Base-by-base conservation (phyloP, 2,888 invertebrate species). In the Habroteleia sp. region DNA sequence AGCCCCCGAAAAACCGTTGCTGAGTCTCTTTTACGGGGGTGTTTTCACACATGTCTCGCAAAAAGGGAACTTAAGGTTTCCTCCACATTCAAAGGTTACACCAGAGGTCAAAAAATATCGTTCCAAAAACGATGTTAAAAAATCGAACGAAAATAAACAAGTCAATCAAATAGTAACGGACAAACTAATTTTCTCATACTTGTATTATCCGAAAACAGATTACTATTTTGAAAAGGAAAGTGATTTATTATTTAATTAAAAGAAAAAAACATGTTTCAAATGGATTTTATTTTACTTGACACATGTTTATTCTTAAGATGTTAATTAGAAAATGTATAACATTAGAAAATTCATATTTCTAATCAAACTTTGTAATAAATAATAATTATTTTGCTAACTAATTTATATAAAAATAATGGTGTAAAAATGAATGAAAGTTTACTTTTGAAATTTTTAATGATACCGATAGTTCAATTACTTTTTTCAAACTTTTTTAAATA, bases 31-130 rank as follows among this genome's bases (percentile, higher is more conserved):
- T 37, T 58, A 63, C 46, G 73, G 60, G 73, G 65, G 73, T 73
- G 66, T 73, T 73, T 66, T 73, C 46, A 73, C 73, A 73, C 37
- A 54, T 73, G 66, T 16, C 41, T 48, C 42, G 63, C 72, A 65
- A 72, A 72, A 65, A 58, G 48, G 58, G 48, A 48, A 35, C 63
- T 4, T 31, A 7, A n/a, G 35, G 14, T 44, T 71, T 37, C 33
- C 23, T 50, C 44, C 13, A 10, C 25, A 14, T 14, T 50, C 29
- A 14, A 29, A 6, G n/a, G 8, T 5, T 14, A 6, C 7, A 7
- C 16, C 13, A n/a, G 13, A 37, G 65, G 35, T 27, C 37, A 8
- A 2, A 3, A 42, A 42, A 56, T 20, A 23, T 3, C 29, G 17
- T 13, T 11, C 3, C 7, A 1, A 8, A 13, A 10, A n/a, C 23